These are phyloP conservation scores for Cephus nigrinus DNA, from an alignment of 2,888 invertebrate species.

Conservation along the genomic window DNA sequence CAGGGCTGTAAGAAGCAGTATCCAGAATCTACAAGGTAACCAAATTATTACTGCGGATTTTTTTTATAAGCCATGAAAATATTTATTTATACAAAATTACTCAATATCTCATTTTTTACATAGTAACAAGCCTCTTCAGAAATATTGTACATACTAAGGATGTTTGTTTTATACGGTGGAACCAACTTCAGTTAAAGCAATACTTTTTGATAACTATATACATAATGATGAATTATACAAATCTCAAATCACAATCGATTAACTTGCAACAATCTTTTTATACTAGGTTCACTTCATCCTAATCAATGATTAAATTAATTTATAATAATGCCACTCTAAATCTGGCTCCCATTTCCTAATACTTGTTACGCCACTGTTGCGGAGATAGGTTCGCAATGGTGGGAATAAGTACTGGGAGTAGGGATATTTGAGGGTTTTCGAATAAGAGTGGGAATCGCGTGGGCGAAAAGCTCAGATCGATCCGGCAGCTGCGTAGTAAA, in stretches of 20 bases:
- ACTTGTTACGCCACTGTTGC: background rate
- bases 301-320: background rate
- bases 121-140: background rate
- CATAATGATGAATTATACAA: background rate
- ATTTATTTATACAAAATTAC: background rate
- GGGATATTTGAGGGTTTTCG: background rate
- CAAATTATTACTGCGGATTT: background rate
- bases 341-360: background rate
- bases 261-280: background rate
- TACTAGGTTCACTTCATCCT: background rate
- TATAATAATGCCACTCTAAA: background rate
- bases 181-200: background rate
- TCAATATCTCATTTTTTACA: background rate
- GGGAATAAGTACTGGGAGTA: background rate
- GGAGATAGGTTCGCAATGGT: background rate
- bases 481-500: slow-evolving; percentile 41
- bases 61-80: background rate
- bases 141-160: background rate
- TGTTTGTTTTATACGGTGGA: background rate
- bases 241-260: background rate
- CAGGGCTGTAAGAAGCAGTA: background rate
- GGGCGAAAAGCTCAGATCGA: background rate
- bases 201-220: too few relatives aligned
- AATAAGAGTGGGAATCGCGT: background rate
- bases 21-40: background rate